Evolutionary conservation across 2,113 vertebrate genomes (phyloP).

Genomic region (Thinocorus orbignyianus): DNA sequence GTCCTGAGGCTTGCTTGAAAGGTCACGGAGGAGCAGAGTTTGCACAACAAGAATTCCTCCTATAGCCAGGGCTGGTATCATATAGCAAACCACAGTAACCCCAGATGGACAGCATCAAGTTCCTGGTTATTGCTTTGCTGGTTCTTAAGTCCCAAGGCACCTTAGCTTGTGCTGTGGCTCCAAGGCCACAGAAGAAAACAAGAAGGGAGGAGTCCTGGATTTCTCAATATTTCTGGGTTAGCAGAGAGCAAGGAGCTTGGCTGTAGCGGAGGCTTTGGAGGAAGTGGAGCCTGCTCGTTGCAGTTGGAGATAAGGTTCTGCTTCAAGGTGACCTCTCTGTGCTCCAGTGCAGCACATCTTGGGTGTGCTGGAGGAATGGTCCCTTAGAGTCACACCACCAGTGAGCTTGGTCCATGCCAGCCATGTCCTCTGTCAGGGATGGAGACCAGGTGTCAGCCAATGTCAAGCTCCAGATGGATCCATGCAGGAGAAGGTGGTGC

Average conservation of each 20-base stretch:
- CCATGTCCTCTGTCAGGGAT: neutral
- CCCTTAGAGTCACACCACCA: rapidly evolving
- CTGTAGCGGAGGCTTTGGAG: neutral
- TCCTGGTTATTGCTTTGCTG: neutral
- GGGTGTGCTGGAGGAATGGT: neutral
- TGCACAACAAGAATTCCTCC: neutral
- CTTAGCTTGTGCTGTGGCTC: neutral
- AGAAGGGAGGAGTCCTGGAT: neutral
- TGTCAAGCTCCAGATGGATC: rapidly evolving
- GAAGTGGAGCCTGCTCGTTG: neutral
- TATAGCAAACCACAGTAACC: neutral
- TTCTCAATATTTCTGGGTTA: neutral
- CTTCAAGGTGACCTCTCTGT: neutral
- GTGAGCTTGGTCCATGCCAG: neutral
- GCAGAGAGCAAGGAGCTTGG: neutral
- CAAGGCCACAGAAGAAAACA: neutral
- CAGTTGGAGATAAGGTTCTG: neutral
- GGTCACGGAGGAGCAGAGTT: neutral
- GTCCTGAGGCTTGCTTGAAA: constrained; percentile 1
- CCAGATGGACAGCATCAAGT: neutral
- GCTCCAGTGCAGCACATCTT: neutral
- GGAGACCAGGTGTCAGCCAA: neutral
- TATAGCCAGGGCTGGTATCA: neutral
- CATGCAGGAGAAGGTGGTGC: neutral
- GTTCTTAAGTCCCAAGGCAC: neutral